A percentile compares a stretch with the other conserved stretches of the same genome.
Evolutionary conservation across 1,140 invertebrate species (phyloP).

Genomic region (Drosophila watanabei): DNA sequence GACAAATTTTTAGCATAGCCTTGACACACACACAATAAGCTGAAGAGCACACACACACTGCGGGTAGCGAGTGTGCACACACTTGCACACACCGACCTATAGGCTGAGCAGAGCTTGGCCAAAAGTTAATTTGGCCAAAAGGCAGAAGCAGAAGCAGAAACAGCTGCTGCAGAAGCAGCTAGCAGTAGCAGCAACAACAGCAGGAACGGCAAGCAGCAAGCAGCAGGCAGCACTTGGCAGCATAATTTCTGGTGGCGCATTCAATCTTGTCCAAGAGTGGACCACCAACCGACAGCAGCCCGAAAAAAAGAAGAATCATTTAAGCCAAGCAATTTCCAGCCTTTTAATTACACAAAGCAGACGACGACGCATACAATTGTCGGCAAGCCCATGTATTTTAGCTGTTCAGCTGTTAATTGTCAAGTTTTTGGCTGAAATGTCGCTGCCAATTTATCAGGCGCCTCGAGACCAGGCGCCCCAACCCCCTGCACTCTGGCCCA

Average conservation of each 20-base stretch:
- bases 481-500: slow-evolving; percentile 6
- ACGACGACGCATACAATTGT: slow-evolving; percentile 20
- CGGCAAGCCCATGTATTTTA: slow-evolving; percentile 42
- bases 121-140: slow-evolving; percentile 55
- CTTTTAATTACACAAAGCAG: slow-evolving; percentile 74
- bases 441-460: slow-evolving; percentile 79
- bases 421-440: slow-evolving; percentile 80
- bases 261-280: slow-evolving; percentile 73
- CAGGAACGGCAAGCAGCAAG: slow-evolving; percentile 7
- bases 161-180: slow-evolving; percentile 19
- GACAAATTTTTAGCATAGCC: slow-evolving; percentile 73
- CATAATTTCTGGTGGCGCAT: slow-evolving; percentile 71
- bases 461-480: slow-evolving; percentile 31
- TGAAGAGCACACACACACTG: slow-evolving; percentile 17
- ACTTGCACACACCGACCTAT: slow-evolving; percentile 8
- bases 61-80: slow-evolving; percentile 1
- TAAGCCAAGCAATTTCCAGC: slow-evolving; percentile 75
- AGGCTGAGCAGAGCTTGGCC: slow-evolving; percentile 26
- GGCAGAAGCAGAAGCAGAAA: slow-evolving; percentile 4
- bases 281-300: slow-evolving; percentile 61
- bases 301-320: slow-evolving; percentile 52
- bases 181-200: slow-evolving; percentile 1
- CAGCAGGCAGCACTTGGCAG: slow-evolving; percentile 57
- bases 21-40: slow-evolving; percentile 68
- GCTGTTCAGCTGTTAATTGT: slow-evolving; percentile 75